These are phyloP conservation scores for Drosophila mercatorum DNA, from an alignment of 2,888 invertebrate species.

Conservation along the genomic window DNA sequence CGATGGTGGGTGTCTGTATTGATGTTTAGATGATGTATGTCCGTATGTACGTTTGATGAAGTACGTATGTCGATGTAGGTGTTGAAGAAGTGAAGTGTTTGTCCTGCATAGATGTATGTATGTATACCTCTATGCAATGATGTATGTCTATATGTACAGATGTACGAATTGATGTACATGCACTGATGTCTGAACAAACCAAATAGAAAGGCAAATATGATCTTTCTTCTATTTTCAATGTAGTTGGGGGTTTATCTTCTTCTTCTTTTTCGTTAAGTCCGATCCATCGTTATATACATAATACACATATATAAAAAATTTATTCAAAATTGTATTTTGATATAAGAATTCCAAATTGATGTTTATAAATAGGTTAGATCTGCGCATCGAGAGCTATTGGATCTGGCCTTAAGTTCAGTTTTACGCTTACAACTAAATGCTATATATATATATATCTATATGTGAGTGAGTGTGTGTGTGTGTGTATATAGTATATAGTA, in stretches of 20 bases:
- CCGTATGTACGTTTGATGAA: background rate
- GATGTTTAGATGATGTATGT: background rate
- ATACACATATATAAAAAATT: slow-evolving; percentile 53
- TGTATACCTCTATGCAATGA: background rate
- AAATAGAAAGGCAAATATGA: slow-evolving; percentile 39
- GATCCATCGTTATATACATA: slow-evolving; percentile 11
- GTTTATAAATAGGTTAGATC: slow-evolving; percentile 11
- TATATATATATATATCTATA: slow-evolving; percentile 16
- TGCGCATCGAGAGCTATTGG: slow-evolving; percentile 1
- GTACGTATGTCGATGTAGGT: background rate
- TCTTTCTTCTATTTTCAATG: slow-evolving; percentile 18
- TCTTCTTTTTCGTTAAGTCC: background rate
- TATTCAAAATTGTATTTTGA: slow-evolving; percentile 81
- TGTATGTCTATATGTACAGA: background rate
- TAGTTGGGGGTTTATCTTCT: slow-evolving; percentile 27
- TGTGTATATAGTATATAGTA: background rate
- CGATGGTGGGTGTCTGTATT: background rate
- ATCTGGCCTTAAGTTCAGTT: slow-evolving; percentile 19
- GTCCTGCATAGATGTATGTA: background rate
- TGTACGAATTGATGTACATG: background rate
- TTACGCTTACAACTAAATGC: slow-evolving; percentile 53
- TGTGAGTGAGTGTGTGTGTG: background rate
- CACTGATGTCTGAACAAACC: slow-evolving; percentile 6
- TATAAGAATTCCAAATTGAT: slow-evolving; percentile 63
- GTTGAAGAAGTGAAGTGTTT: background rate